phyloP scores from a whole-genome alignment of 2,113 vertebrate genomes.

The Hystrix brachyura region DNA sequence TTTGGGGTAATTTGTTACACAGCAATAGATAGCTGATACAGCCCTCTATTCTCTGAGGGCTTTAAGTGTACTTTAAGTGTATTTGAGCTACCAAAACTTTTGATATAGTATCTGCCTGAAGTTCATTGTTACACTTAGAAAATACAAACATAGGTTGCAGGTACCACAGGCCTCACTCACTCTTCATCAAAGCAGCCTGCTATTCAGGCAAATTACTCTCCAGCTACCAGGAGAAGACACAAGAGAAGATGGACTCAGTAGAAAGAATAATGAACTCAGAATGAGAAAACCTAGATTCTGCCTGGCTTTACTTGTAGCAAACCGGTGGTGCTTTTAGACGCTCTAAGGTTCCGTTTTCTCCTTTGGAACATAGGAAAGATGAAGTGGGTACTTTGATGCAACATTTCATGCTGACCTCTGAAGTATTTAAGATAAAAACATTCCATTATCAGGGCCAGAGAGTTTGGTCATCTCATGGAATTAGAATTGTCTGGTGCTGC shows the following conservation, averaged over 20 bases:
- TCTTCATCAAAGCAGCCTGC: background rate
- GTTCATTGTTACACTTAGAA: conserved; percentile 25
- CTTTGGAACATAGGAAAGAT: background rate
- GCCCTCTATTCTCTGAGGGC: background rate
- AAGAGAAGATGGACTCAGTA: background rate
- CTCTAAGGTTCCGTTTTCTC: background rate
- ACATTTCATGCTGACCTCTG: conserved; percentile 10
- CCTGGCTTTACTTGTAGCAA: background rate
- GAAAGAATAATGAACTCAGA: background rate
- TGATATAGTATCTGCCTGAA: background rate
- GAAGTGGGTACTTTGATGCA: background rate
- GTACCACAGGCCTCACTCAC: background rate
- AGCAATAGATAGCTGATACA: background rate
- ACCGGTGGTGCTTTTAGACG: background rate
- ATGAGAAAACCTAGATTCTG: background rate
- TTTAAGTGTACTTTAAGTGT: background rate
- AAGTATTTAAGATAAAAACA: conserved; percentile 18
- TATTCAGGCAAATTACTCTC: background rate
- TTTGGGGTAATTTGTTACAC: background rate
- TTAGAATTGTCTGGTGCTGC: conserved; percentile 4
- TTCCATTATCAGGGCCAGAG: background rate
- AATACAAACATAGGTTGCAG: background rate
- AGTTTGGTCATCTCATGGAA: conserved; percentile 9
- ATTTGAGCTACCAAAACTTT: background rate
- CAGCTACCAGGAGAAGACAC: background rate